Base-by-base conservation (phyloP, 2,888 invertebrate species). In the Anorthoa munda region DNA sequence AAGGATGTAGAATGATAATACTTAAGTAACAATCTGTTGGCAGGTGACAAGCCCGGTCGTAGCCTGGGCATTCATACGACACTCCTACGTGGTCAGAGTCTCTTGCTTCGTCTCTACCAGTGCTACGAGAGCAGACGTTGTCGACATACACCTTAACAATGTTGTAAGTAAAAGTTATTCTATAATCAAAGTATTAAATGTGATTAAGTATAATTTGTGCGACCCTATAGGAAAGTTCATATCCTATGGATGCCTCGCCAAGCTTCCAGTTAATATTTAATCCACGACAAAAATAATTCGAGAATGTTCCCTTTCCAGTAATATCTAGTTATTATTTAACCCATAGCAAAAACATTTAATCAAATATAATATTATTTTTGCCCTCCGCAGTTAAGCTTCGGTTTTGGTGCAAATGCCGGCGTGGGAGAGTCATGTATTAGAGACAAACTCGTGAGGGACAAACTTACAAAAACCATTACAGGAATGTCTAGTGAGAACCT, bases 361-460 rank as follows among this genome's bases (percentile, higher is more conserved):
- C 2, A 55, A 48, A 68, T 67, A 7, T 15, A 53, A 23, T 31
- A 4, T 31, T 18, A 17, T 45, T 58, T 26, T 56, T 26, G 69
- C 68, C 61, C 58, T 69, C 88, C 86, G 59, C 89, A 95, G 95
- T 58, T 94, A 39, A 93, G 90, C 71, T 94, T 94, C 55, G 95
- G 93, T n/a, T 94, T 94, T 48, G 93, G 93, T 2, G 87, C 91
- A 9, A 93, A 94, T 56, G 90, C 93, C 1, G 94, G 92, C 3
- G 2, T 45, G 15, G 21, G 21, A 21, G 5, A 90, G 4, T 92
- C 93, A 0, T 94, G 93, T 61, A 77, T 93, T 59, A 15, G 7
- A 59, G n/a, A 39, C 7, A 31, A 31, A 7, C 7, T 31, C 1
- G 31, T 31, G 31, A 31, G 31, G 31, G 31, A 31, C 39, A 39